Conservation (phyloP, 2,113 vertebrate species). For the Chaetorhynchus papuensis region DNA sequence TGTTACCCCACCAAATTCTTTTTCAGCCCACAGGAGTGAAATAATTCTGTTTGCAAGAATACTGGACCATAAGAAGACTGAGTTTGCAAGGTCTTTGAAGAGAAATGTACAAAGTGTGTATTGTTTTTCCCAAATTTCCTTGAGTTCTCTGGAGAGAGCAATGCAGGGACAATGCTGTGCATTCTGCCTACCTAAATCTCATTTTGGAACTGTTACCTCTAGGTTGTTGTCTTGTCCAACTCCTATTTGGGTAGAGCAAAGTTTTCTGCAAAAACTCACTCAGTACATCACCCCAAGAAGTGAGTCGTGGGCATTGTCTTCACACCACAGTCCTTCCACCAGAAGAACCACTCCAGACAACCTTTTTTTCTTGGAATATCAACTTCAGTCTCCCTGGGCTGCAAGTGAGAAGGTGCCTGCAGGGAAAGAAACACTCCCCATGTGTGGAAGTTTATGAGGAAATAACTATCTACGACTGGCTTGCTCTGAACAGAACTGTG, state of each 20-base stretch:
- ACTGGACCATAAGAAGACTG: background rate
- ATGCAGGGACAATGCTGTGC: background rate
- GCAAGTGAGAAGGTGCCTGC: background rate
- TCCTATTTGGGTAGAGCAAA: background rate
- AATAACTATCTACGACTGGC: background rate
- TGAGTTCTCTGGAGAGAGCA: background rate
- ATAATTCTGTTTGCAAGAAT: background rate
- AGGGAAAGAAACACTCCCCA: background rate
- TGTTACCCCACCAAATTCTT: background rate
- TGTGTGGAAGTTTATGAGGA: background rate
- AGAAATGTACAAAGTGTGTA: background rate
- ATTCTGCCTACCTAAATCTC: background rate
- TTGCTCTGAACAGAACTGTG: background rate
- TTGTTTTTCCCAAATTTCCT: background rate
- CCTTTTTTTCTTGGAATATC: background rate
- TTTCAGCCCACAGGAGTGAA: background rate
- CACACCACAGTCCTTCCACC: background rate
- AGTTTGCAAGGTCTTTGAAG: background rate
- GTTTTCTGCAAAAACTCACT: background rate
- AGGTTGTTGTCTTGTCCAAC: background rate
- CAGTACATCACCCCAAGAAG: background rate
- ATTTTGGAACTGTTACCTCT: background rate
- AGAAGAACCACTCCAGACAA: background rate
- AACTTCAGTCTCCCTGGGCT: background rate
- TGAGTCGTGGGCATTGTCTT: background rate